Evolutionary conservation across 2,888 invertebrate genomes (phyloP), one percentile per base, ranked within the genome.

Genomic region (Odontomyia ornata): DNA sequence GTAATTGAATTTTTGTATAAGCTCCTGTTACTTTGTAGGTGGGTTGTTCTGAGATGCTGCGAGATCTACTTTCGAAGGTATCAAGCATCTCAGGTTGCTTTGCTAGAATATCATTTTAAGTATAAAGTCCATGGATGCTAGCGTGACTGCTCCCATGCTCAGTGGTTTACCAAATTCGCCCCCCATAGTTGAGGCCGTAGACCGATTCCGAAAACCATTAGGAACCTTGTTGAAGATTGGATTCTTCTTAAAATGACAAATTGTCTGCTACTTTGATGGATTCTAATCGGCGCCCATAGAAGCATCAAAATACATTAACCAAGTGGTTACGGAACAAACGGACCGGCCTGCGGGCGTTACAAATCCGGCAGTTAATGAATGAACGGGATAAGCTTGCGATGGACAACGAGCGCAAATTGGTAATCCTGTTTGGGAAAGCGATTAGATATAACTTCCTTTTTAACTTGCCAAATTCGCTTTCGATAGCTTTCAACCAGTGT

Each of bases 321-420:
- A n/a, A n/a, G 27, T 1, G 28, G 27, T n/a, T 15, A 28, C n/a
- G 15, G 28, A n/a, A 5, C 28, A 28, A 25, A 28, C 25, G 52
- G 13, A 52, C 36, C 36, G 36, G 36, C 36, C 36, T 36, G 36
- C 36, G 36, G 36, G 36, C 36, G 21, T 13, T 60, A 27, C 46
- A 21, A 72, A 72, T 73, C 73, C 60, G 73, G 73, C 15, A 73
- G 11, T 60, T 57, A 57, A 73, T 57, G 73, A 73, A 60, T 73
- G 57, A 23, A 72, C 5, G 15, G 18, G 28, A 72, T 72, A 25
- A 36, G 36, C 9, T 36, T 7, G 60, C 36, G 11, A 11, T 25
- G 21, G 15, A 1, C 47, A 46, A 36, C n/a, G 36, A 25, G 46
- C 47, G n/a, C 46, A 7, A 27, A 46, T 7, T 25, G 43, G 25